Conservation (phyloP, 2,113 vertebrate genomes). For the Clarias batrachus region DNA sequence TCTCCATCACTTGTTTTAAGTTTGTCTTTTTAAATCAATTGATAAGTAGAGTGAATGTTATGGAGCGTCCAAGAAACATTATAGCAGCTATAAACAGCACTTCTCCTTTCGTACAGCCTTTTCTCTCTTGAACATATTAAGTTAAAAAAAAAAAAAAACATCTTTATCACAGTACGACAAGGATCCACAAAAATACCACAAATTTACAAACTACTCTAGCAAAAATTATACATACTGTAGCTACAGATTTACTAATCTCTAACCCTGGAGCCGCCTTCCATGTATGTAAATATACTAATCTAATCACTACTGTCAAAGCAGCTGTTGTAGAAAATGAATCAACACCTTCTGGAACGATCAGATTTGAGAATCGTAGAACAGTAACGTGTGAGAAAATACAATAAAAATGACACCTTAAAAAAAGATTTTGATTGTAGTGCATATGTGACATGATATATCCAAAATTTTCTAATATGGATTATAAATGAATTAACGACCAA, state of each 20-base stretch:
- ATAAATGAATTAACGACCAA: too few species aligned
- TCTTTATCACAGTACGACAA: too few species aligned
- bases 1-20: background rate
- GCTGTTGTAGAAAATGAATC: background rate
- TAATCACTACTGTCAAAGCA: background rate
- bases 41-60: background rate
- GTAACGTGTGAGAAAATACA: background rate
- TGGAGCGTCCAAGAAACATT: background rate
- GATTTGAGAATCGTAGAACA: background rate
- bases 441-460: too few species aligned
- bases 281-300: background rate
- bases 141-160: too few species aligned
- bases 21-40: background rate
- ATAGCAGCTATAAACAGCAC: background rate
- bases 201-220: background rate
- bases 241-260: background rate
- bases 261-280: background rate
- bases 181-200: too few species aligned
- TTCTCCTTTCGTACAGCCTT: too few species aligned
- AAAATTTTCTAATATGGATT: too few species aligned
- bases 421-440: too few species aligned
- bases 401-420: too few species aligned
- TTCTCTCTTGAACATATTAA: too few species aligned
- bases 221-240: background rate
- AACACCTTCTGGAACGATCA: background rate